A percentile compares a stretch with the other conserved stretches of the same genome.
These are phyloP conservation scores for Acleris laterana DNA, from an alignment of 2,888 invertebrate genomes.

Conservation along the genomic window DNA sequence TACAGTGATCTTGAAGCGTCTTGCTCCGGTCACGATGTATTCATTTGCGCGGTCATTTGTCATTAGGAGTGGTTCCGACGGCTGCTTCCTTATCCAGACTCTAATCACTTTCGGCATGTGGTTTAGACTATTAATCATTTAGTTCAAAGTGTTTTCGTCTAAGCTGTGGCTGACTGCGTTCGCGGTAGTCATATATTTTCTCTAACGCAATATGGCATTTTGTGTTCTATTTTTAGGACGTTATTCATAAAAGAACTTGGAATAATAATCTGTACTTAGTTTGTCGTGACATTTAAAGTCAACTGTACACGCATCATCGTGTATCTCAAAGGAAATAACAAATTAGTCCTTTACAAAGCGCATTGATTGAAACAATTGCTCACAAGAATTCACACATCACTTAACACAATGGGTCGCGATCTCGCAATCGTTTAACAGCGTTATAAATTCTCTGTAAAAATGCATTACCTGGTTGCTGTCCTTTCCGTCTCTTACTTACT, in stretches of 20 bases:
- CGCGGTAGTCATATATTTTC: not conserved
- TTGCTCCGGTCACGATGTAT: constrained; percentile 32
- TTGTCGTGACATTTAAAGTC: not conserved
- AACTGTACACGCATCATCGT: not conserved
- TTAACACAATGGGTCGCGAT: constrained; percentile 30
- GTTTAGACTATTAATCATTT: constrained; percentile 30
- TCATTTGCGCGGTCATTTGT: constrained; percentile 29
- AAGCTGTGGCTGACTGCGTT: not conserved
- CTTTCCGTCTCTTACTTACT: constrained; percentile 8
- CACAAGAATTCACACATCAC: constrained; percentile 31
- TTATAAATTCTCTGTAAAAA: constrained; percentile 32
- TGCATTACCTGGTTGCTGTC: constrained; percentile 9
- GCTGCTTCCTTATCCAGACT: constrained; percentile 28
- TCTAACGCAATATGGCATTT: too few species aligned
- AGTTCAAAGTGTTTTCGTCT: not conserved
- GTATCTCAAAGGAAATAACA: constrained; percentile 29
- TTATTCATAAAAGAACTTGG: too few species aligned
- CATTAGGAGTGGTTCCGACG: constrained; percentile 23
- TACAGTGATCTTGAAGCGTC: constrained; percentile 30
- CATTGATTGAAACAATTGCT: constrained; percentile 34
- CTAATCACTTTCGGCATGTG: constrained; percentile 25
- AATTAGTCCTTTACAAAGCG: constrained; percentile 34
- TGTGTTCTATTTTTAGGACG: too few species aligned
- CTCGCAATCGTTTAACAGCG: constrained; percentile 12
- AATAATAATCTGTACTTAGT: too few species aligned